These are phyloP conservation scores for Galeruca laticollis DNA, from an alignment of 2,888 invertebrate genomes.

Conservation along the genomic window DNA sequence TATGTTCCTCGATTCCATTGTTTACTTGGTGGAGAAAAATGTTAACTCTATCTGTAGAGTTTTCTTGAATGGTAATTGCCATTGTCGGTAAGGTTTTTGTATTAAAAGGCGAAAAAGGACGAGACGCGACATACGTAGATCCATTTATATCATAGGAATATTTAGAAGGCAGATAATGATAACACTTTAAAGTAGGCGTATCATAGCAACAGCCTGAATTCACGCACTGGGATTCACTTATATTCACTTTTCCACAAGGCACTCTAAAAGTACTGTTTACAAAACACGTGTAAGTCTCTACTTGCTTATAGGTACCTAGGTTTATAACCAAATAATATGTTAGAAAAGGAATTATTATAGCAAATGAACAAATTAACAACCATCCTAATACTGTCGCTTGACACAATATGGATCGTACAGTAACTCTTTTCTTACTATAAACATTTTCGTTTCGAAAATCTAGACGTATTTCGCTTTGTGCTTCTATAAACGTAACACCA, in stretches of 20 bases:
- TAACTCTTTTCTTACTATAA: not conserved
- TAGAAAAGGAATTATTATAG: conserved; percentile 50
- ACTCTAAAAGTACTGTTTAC: conserved; percentile 56
- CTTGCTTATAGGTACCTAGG: conserved; percentile 30
- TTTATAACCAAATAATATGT: conserved; percentile 53
- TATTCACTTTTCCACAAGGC: conserved; percentile 57
- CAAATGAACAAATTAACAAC: conserved; percentile 46
- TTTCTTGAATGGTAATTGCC: conserved; percentile 50
- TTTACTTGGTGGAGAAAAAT: conserved; percentile 49
- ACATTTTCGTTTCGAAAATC: conserved; percentile 17
- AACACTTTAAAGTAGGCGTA: conserved; percentile 55
- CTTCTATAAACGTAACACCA: conserved; percentile 13
- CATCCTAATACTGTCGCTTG: conserved; percentile 34
- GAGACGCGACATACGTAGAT: conserved; percentile 33
- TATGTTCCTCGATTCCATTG: conserved; percentile 18
- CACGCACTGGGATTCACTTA: conserved; percentile 53
- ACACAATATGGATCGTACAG: conserved; percentile 5
- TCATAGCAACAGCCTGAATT: conserved; percentile 60
- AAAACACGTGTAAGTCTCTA: conserved; percentile 53
- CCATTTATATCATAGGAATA: conserved; percentile 55
- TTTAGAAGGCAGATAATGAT: conserved; percentile 61
- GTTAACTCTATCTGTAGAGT: conserved; percentile 48
- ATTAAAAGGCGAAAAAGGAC: conserved; percentile 51
- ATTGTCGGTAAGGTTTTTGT: conserved; percentile 44
- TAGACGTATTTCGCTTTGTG: conserved; percentile 21